Base-by-base conservation (phyloP, 2,113 vertebrate genomes). In the Parotia lawesii region DNA sequence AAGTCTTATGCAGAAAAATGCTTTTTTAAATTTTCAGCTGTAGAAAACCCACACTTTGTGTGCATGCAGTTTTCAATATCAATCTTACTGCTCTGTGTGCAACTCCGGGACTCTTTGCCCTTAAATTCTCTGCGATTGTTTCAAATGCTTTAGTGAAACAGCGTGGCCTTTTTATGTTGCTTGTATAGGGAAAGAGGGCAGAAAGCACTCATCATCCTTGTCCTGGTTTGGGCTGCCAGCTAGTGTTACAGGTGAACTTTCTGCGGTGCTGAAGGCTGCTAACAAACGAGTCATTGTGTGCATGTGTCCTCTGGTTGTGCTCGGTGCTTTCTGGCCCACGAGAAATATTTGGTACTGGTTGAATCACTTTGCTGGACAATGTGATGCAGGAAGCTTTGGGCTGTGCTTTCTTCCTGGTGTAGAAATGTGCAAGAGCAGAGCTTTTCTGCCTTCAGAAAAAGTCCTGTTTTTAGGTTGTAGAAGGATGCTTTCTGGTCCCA, bases 51-150 rank as follows among this genome's bases (percentile, higher is more conserved):
- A 1, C 0, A 0, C 11, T 53, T 79, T 65, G 10, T 50, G 6
- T 38, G 7, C 21, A 1, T 28, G 8, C 6, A 11, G 12, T 83
- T 94, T 83, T 50, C 19, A 1, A 0, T 27, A 2, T 19, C 37
- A 86, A 16, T 50, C 20, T 40, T 51, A 1, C 6, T 11, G 70
- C 21, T 44, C 4, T 27, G 0, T 19, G 19, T 40, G 40, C 25
- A n/a, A 1, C 20, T 33, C 0, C 0, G 0, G 8, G 29, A 33
- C n/a, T 86, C 29, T 24, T 58, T 4, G 1, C 19, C 7, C 3
- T 38, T 51, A 67, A 67, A 25, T 54, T 73, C 11, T 35, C 35
- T 61, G n/a, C 58, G 62, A 58, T 31, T 86, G 76, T 90, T 92
- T 93, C 56, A 75, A 74, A 31, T 28, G 27, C 11, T 3, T 17